phyloP scores from a whole-genome alignment of 64 coral and sea anemone genomes.

The Pocillopora damicornis region DNA sequence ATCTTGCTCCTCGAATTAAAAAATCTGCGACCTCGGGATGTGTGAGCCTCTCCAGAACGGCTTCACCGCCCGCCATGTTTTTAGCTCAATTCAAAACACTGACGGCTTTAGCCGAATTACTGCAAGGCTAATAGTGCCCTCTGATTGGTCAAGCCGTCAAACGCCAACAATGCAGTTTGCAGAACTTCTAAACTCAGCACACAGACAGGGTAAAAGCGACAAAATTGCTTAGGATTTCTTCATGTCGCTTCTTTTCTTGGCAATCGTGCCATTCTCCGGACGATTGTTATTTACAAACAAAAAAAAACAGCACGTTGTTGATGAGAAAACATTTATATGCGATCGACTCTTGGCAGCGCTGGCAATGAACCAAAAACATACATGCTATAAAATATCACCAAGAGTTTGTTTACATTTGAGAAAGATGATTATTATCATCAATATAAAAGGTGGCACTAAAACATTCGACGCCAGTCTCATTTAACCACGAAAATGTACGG shows the following conservation, averaged over 20 bases:
- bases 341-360: not conserved
- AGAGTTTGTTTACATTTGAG: slow-evolving; percentile 70
- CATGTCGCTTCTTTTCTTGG: not conserved
- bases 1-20: slow-evolving; percentile 82
- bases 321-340: slow-evolving; percentile 26
- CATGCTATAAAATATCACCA: not conserved
- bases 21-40: slow-evolving; percentile 89
- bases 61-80: slow-evolving; percentile 91
- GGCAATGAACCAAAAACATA: slow-evolving; percentile 11
- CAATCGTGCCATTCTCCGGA: not conserved
- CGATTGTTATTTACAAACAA: not conserved
- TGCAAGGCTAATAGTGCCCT: slow-evolving; percentile 16
- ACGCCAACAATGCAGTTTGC: slow-evolving; percentile 47
- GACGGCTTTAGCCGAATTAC: slow-evolving; percentile 51
- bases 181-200: not conserved
- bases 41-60: slow-evolving; percentile 80
- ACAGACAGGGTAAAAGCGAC: not conserved
- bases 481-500: not conserved
- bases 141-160: slow-evolving; percentile 67
- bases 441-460: not conserved
- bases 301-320: slow-evolving; percentile 19
- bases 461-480: not conserved
- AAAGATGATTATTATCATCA: not conserved
- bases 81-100: slow-evolving; percentile 46
- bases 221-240: not conserved